Evolutionary conservation across 37 sponge, comb jelly and placozoan species (phyloP).

Genomic region (Chondrilla cf. caribensis): DNA sequence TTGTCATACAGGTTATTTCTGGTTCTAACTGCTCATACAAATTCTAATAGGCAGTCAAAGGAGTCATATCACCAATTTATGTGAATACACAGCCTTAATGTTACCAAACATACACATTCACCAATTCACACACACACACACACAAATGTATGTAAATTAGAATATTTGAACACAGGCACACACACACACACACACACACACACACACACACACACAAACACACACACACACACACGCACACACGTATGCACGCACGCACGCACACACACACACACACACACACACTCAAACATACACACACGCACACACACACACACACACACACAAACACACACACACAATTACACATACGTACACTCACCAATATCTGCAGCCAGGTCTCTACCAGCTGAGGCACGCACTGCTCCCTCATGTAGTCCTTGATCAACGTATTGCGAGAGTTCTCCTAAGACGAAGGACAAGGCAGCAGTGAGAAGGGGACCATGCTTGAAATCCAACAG

Average conservation of each 20-base stretch:
- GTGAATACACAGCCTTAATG: too few relatives aligned
- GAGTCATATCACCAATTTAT: background rate
- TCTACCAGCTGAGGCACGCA: conserved; percentile 82
- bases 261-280: conserved; percentile 25
- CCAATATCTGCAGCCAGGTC: conserved; percentile 81
- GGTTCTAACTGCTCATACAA: conserved; percentile 44
- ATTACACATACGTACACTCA: conserved; percentile 2
- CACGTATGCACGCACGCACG: background rate
- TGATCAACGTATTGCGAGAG: conserved; percentile 69
- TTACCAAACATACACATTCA: too few relatives aligned
- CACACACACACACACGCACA: background rate
- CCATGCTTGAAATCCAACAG: background rate
- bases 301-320: too few relatives aligned
- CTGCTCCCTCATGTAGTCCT: conserved; percentile 81
- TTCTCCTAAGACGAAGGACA: conserved; percentile 55
- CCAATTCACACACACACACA: too few relatives aligned
- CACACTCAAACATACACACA: background rate
- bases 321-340: too few relatives aligned
- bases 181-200: conserved; percentile 8
- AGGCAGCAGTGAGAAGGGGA: too few relatives aligned
- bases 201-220: background rate
- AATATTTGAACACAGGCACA: background rate
- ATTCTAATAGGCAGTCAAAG: conserved; percentile 14
- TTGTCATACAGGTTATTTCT: conserved; percentile 49
- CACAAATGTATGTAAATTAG: too few relatives aligned